Evolutionary conservation across 2,888 invertebrate genomes (phyloP), one percentile per base, ranked within the genome.

Genomic region (Corbicula japonica): DNA sequence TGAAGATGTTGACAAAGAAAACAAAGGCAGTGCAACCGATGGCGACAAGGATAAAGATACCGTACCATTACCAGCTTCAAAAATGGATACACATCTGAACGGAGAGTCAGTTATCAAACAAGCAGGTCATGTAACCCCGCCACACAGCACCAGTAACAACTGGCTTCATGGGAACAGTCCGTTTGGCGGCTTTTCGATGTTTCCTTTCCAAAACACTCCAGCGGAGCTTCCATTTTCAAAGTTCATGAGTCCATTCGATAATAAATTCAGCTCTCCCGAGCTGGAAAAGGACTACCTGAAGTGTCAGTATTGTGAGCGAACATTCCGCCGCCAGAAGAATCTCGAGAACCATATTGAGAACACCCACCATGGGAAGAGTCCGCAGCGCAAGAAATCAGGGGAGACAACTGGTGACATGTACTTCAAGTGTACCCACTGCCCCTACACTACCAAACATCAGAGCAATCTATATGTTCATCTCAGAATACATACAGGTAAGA

Each of bases 391-490:
- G 34, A 88, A 90, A 60, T 79, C 88, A 6, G 86, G 86, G 12
- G 84, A 86, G 56, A 77, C 75, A 1, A 41, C 38, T 21, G 83
- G 81, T 8, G 92, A 92, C 71, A 92, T 92, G 91, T 92, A 93
- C 81, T 93, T 93, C 85, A 92, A 92, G 83, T 93, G 93, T 76
- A 92, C 92, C 5, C 92, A 92, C 81, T 93, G 93, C 82, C 90
- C 92, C 15, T 93, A 93, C 83, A 92, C 93, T 46, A 93, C 93
- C 26, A 93, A 92, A 77, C 92, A 93, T 77, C 93, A 93, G 82
- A 93, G 93, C 84, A 93, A 93, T 78, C 86, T 93, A 73, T 92
- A 92, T 76, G 93, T 93, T 4, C 93, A 93, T 84, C 88, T 93
- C 12, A 73, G 93, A 44, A 93, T 93, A 23, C 93, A 93, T 75